Conservation (phyloP, 2,888 invertebrate species). For the Empis livida region DNA sequence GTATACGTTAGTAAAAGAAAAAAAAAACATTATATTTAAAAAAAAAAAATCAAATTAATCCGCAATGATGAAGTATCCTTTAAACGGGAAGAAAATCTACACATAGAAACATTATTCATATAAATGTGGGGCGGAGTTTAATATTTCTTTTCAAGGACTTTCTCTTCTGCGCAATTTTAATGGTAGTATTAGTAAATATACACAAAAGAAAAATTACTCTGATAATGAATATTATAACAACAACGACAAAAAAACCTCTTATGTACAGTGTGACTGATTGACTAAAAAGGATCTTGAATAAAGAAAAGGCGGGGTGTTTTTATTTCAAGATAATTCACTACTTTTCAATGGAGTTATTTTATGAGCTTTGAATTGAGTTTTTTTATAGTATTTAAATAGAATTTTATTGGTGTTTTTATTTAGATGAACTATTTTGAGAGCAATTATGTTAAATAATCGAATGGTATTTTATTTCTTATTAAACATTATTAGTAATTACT, state of each 20-base stretch:
- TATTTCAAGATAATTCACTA: neutral
- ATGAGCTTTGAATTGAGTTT: neutral
- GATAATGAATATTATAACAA: neutral
- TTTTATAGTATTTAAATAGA: neutral
- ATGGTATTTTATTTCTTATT: neutral
- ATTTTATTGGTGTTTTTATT: neutral
- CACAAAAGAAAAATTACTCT: too few species aligned
- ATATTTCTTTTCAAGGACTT: conserved; percentile 6
- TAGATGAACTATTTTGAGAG: neutral
- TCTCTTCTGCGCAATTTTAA: conserved; percentile 6
- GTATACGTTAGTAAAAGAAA: conserved; percentile 2
- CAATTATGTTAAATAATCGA: neutral
- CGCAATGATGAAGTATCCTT: neutral
- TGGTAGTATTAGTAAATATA: neutral
- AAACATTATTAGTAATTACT: neutral
- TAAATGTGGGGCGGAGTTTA: conserved; percentile 18
- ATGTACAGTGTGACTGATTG: neutral
- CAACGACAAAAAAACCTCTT: neutral
- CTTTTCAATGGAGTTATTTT: neutral
- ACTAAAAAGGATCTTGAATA: neutral
- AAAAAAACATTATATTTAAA: conserved; percentile 1
- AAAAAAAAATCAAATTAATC: too few species aligned
- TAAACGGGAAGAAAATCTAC: neutral
- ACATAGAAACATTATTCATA: neutral
- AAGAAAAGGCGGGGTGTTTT: neutral